Evolutionary conservation across 2,113 vertebrate species (phyloP), one percentile per base, ranked within the genome.

Genomic region (Eclectus roratus): DNA sequence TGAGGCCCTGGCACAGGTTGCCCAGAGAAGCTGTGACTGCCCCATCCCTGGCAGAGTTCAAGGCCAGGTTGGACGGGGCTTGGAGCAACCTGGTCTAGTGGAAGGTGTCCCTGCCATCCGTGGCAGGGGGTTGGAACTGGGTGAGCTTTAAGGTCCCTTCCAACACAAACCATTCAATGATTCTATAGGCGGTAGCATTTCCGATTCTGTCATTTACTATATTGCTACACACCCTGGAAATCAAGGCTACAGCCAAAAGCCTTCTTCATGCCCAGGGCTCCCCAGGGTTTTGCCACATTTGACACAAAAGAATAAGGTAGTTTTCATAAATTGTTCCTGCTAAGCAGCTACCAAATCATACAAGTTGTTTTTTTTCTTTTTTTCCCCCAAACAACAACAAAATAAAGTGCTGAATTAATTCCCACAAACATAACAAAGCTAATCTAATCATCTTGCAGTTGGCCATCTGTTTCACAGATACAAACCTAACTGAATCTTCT

Each of bases 351-450:
- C 77, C 71, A 95, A 93, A 94, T 92, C 76, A 93, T 20, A 35
- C 28, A 37, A 60, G n/a, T 63, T 47, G 27, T 11, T 27, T 43
- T n/a, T 58, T 23, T 78, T 44, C 46, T 60, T 37, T 55, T 10
- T 55, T 11, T 11, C 3, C 37, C 13, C 18, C 23, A 37, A 46
- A 73, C 53, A 79, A n/a, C 55, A 77, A 20, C 65, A 58, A 35
- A 81, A 44, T 80, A 70, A 97, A 98, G 92, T 96, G 97, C 93
- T 97, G 97, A 98, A 98, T 98, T 98, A 97, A 98, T 98, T 97
- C 94, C 88, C 85, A 94, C 83, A 96, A 95, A 95, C 88, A 82
- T 70, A 95, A 94, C 91, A 96, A 94, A 96, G 47, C 56, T 97
- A 98, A 98, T 94, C 79, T 83, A 97, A 98, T 98, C 91, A 97